These are phyloP conservation scores for Panthera uncia DNA, from an alignment of 2,113 vertebrate genomes.

Conservation along the genomic window DNA sequence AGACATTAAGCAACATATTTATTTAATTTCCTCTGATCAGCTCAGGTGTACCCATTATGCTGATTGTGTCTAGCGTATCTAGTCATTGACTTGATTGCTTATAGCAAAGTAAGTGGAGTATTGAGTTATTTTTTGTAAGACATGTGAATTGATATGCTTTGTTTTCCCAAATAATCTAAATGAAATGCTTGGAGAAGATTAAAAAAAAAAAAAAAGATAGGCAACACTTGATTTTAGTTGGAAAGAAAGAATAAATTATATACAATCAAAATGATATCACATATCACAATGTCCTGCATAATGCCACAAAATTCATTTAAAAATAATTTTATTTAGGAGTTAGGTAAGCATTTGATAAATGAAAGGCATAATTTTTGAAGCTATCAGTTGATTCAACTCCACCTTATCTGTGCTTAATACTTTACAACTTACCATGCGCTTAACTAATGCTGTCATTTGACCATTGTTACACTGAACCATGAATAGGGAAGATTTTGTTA, in stretches of 20 bases:
- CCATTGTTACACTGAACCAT: neutral
- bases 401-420: neutral
- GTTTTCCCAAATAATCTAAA: neutral
- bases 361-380: neutral
- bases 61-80: neutral
- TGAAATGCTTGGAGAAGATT: neutral
- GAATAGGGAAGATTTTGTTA: neutral
- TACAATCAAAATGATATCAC: neutral
- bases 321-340: neutral
- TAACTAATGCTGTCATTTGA: neutral
- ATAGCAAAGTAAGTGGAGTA: neutral
- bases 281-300: neutral
- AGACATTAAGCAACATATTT: neutral
- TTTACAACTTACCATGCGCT: neutral
- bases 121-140: neutral
- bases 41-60: neutral
- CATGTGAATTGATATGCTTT: neutral
- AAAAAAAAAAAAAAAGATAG: neutral
- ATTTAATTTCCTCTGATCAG: neutral
- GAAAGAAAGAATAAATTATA: neutral
- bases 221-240: neutral
- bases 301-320: neutral
- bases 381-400: neutral
- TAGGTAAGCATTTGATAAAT: neutral
- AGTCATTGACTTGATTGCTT: neutral